phyloP scores from a whole-genome alignment of 2,888 invertebrate species.

The Ypsolopha scabrella region DNA sequence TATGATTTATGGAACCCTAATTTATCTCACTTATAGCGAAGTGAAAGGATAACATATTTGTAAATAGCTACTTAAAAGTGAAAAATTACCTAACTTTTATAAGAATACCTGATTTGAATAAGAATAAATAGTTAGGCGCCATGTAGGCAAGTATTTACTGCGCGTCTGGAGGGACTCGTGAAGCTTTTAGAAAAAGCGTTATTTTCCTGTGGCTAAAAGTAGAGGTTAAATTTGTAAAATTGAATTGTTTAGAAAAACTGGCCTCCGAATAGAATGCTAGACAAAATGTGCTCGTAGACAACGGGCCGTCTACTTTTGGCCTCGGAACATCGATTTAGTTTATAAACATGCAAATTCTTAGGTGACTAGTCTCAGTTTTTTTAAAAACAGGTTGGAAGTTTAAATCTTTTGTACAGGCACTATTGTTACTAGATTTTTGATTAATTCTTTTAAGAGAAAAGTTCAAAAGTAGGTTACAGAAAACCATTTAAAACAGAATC shows the following conservation, averaged over 20 bases:
- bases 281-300: constrained; percentile 61
- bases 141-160: constrained; percentile 54
- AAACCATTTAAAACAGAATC: too few species aligned
- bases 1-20: constrained; percentile 12
- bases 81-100: constrained; percentile 52
- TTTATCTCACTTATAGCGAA: constrained; percentile 39
- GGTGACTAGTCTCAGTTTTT: background rate
- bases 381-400: too few species aligned
- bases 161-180: too few species aligned
- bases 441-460: too few species aligned
- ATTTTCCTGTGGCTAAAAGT: too few species aligned
- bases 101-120: constrained; percentile 58
- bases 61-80: constrained; percentile 36
- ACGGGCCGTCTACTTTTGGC: constrained; percentile 38
- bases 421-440: too few species aligned
- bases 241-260: constrained; percentile 45
- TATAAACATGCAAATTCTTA: constrained; percentile 54
- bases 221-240: too few species aligned
- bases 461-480: too few species aligned
- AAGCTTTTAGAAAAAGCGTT: too few species aligned
- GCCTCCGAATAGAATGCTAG: constrained; percentile 56
- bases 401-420: too few species aligned
- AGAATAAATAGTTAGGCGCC: constrained; percentile 67
- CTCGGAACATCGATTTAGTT: constrained; percentile 35
- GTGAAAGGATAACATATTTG: constrained; percentile 50